phyloP scores from a whole-genome alignment of 2,797 vertebrate genomes.

The Cossypha caffra region DNA sequence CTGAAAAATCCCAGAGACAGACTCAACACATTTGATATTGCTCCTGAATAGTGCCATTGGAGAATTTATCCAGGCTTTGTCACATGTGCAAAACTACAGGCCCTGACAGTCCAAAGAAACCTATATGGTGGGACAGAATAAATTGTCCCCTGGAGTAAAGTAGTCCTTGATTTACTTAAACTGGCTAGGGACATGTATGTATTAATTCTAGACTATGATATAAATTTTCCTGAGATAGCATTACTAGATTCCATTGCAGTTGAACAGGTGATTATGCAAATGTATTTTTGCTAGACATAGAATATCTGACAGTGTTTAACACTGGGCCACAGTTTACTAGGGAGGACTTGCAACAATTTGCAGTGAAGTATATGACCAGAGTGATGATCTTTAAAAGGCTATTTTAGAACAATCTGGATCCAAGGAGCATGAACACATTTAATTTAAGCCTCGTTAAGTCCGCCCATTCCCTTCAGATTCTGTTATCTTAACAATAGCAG shows the following conservation, averaged over 20 bases:
- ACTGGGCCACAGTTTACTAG: neutral
- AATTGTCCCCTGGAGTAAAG: constrained; percentile 11
- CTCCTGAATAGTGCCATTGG: neutral
- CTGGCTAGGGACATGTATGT: neutral
- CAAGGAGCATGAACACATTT: neutral
- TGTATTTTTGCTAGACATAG: neutral
- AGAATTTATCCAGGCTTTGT: neutral
- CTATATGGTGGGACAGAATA: neutral
- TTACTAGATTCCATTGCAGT: neutral
- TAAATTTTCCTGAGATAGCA: constrained; percentile 4
- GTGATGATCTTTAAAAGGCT: neutral
- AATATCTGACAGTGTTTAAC: neutral
- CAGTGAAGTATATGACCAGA: neutral
- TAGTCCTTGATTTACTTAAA: neutral
- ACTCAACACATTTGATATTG: neutral
- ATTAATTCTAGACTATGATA: constrained; percentile 2
- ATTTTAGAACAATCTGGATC: neutral
- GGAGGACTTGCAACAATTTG: neutral
- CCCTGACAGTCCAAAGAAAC: neutral
- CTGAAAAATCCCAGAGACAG: neutral
- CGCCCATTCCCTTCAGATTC: neutral
- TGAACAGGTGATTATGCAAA: constrained; percentile 38
- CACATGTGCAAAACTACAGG: neutral
- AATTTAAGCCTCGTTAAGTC: neutral
- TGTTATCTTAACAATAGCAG: neutral